phyloP scores from a whole-genome alignment of 2,797 vertebrate species.

The Carduelis carduelis region DNA sequence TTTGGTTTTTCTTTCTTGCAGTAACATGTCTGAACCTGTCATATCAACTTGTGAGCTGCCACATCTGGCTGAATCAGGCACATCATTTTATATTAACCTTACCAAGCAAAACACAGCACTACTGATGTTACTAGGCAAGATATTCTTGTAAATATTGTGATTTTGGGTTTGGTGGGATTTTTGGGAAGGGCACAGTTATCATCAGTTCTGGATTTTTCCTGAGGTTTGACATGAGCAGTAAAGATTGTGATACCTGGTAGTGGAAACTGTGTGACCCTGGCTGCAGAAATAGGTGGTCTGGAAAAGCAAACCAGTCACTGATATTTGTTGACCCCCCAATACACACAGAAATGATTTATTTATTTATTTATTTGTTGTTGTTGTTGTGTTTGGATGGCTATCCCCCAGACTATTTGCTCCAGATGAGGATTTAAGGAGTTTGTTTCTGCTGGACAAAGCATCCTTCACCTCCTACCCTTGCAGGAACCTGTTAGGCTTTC shows the following conservation, averaged over 20 bases:
- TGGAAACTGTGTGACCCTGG: not conserved
- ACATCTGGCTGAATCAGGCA: not conserved
- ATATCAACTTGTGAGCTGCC: not conserved
- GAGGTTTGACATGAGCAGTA: not conserved
- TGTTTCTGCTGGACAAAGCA: not conserved
- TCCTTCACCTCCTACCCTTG: not conserved
- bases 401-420: not conserved
- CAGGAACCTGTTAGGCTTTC: not conserved
- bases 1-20: not conserved
- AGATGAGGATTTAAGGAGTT: not conserved
- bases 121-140: not conserved
- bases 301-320: not conserved
- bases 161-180: not conserved
- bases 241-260: not conserved
- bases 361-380: too few relatives aligned
- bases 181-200: not conserved
- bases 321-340: not conserved
- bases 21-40: not conserved
- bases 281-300: not conserved
- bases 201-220: not conserved
- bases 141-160: not conserved
- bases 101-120: not conserved
- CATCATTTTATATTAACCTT: not conserved
- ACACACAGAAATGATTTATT: not conserved
- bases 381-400: not conserved